These are phyloP conservation scores for Sebastolobus alascanus DNA, from an alignment of 2,797 vertebrate genomes.

Conservation along the genomic window DNA sequence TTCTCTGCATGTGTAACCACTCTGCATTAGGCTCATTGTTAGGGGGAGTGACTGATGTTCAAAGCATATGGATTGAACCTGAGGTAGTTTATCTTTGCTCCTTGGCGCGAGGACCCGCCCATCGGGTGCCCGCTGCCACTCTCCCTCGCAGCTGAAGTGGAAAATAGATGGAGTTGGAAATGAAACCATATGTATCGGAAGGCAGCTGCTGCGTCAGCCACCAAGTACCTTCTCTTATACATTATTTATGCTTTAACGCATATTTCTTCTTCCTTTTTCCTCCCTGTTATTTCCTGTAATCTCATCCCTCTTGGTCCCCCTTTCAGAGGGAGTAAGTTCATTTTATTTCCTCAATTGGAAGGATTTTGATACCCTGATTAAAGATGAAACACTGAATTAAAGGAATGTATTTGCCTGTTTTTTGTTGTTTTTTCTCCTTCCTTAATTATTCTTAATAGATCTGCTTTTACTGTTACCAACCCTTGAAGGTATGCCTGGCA, in stretches of 20 bases:
- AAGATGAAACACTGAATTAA: slow-evolving; percentile 60
- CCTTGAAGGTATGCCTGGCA: slow-evolving; percentile 42
- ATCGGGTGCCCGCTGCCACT: slow-evolving; percentile 35
- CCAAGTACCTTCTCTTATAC: slow-evolving; percentile 55
- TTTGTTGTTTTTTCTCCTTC: slow-evolving; percentile 13
- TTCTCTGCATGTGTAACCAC: slow-evolving; percentile 24
- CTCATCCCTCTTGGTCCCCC: slow-evolving; percentile 13
- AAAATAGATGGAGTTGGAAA: slow-evolving; percentile 66
- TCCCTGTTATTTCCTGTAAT: slow-evolving; percentile 44
- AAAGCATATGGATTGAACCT: slow-evolving; percentile 50
- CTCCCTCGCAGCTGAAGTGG: slow-evolving; percentile 48
- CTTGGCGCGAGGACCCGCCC: slow-evolving; percentile 34
- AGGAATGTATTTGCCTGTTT: slow-evolving; percentile 38
- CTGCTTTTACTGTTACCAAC: slow-evolving; percentile 18
- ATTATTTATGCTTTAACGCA: slow-evolving; percentile 66
- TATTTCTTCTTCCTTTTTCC: slow-evolving; percentile 37
- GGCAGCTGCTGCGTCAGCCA: slow-evolving; percentile 70
- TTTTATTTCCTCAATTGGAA: slow-evolving; percentile 30
- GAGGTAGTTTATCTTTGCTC: slow-evolving; percentile 59
- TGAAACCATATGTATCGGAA: slow-evolving; percentile 58
- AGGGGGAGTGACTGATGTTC: slow-evolving; percentile 55
- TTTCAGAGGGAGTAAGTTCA: slow-evolving; percentile 1
- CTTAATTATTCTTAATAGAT: slow-evolving; percentile 34
- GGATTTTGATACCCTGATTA: slow-evolving; percentile 56
- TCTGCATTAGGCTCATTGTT: slow-evolving; percentile 64